Percentiles rank a stretch among this genome's conserved stretches.
phyloP scores from a whole-genome alignment of 2,888 invertebrate genomes.

The Ennomos fuscantarius region DNA sequence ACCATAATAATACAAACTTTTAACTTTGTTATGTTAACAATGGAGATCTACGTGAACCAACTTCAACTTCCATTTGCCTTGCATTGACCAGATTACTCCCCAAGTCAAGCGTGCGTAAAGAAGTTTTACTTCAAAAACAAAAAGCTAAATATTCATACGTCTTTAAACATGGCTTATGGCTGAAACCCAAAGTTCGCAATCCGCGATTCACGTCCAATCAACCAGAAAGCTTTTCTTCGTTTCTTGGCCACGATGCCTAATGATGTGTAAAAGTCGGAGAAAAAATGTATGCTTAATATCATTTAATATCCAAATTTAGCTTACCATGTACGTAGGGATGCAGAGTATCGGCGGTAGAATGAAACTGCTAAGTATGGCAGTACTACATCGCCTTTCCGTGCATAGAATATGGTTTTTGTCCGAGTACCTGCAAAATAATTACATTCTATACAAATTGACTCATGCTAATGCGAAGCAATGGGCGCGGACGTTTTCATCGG shows the following conservation, averaged over 20 bases:
- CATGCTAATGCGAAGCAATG: not conserved
- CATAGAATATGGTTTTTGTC: conserved; percentile 90
- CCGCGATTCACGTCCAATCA: conserved; percentile 29
- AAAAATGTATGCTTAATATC: not conserved
- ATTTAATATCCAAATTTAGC: conserved; percentile 22
- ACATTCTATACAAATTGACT: not conserved
- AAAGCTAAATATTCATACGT: no score
- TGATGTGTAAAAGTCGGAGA: conserved; percentile 18
- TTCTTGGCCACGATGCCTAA: conserved; percentile 10
- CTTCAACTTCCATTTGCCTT: no score
- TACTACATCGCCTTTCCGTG: conserved; percentile 90
- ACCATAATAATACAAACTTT: no score
- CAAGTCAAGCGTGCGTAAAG: no score
- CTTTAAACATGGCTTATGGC: no score
- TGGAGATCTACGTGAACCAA: no score
- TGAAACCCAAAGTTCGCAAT: not conserved
- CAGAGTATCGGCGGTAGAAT: conserved; percentile 92
- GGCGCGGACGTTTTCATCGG: conserved; percentile 4
- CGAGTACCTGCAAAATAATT: conserved; percentile 87
- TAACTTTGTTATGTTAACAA: no score
- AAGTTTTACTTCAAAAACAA: no score
- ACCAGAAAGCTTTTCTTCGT: conserved; percentile 23
- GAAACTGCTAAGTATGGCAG: conserved; percentile 91
- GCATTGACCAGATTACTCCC: no score
- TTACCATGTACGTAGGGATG: conserved; percentile 91